Evolutionary conservation across 2,888 invertebrate genomes (phyloP), one percentile per base, ranked within the genome.

Genomic region (Microplitis deprimator): DNA sequence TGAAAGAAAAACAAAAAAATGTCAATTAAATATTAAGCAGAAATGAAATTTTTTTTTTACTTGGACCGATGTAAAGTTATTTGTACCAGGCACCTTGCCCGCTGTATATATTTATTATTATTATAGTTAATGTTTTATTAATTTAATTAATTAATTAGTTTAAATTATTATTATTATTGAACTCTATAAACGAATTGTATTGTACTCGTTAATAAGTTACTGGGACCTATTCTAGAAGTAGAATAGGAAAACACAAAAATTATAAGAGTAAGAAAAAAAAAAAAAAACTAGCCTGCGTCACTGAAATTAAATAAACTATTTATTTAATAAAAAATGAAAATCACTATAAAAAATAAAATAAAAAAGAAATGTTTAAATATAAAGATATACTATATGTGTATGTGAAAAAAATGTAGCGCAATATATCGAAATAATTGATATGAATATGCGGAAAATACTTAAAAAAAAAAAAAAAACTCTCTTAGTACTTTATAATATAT

Each of bases 101-200:
- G 87, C 84, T 89, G 89, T 89, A 89, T 84, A 89, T 88, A 88
- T 81, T 80, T 79, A 79, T 79, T 80, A 81, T 80, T 80, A 81
- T 77, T 76, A 79, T 77, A 70, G 72, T 62, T 62, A 70, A 29
- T 29, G 4, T 29, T 50, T 50, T 50, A 50, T 10, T 50, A 41
- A 76, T 79, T 29, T 29, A 29, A 29, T 29, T 29, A 29, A 29
- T 29, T 29, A 29, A 29, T 29, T 29, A 29, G 29, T 29, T 29
- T 29, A 29, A 74, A 79, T 84, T 85, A 87, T 86, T 84, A 88
- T 87, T 86, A 84, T 77, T 76, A 79, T 77, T 62, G 64, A 75
- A 86, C 80, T 86, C 86, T 88, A 84, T 88, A 50, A 89, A 88
- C 85, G 86, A 88, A 86, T 81, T 86, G 86, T 87, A 87, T 85